Conservation (phyloP, 2,888 invertebrate genomes). For the Thera britannica region DNA sequence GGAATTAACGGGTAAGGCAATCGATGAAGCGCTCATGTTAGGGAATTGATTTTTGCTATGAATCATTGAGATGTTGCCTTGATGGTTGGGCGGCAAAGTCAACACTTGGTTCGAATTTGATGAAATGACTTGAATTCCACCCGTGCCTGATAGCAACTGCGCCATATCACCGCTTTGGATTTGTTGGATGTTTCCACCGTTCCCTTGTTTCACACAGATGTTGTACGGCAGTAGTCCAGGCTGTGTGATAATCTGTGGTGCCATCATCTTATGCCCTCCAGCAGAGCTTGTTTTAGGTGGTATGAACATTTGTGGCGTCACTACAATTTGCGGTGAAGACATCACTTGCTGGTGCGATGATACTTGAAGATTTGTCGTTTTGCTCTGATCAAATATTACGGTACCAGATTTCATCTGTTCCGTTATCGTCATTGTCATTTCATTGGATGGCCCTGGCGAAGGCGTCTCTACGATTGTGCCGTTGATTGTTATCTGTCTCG, state of each 20-base stretch:
- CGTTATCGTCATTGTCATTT: conserved; percentile 81
- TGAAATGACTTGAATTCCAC: conserved; percentile 82
- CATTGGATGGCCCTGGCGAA: conserved; percentile 79
- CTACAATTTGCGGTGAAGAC: conserved; percentile 81
- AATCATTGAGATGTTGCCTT: conserved; percentile 69
- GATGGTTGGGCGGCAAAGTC: conserved; percentile 76
- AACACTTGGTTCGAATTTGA: conserved; percentile 81
- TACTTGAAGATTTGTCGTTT: conserved; percentile 78
- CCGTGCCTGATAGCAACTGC: conserved; percentile 73
- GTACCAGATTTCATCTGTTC: conserved; percentile 81
- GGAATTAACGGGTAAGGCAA: conserved; percentile 78
- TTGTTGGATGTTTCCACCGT: conserved; percentile 74
- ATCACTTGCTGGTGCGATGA: conserved; percentile 75
- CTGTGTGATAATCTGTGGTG: conserved; percentile 78
- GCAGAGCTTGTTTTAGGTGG: conserved; percentile 76
- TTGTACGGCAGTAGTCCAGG: conserved; percentile 77
- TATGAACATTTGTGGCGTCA: conserved; percentile 79
- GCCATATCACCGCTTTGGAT: conserved; percentile 78
- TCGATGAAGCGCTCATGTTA: conserved; percentile 81
- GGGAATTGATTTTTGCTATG: conserved; percentile 81
- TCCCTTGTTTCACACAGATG: conserved; percentile 80
- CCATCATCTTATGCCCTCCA: conserved; percentile 71
- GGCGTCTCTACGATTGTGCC: conserved; percentile 83
- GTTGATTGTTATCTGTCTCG: conserved; percentile 81
- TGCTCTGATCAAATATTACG: conserved; percentile 78